Conservation (phyloP, 2,797 vertebrate species). For the Xyrichtys novacula region DNA sequence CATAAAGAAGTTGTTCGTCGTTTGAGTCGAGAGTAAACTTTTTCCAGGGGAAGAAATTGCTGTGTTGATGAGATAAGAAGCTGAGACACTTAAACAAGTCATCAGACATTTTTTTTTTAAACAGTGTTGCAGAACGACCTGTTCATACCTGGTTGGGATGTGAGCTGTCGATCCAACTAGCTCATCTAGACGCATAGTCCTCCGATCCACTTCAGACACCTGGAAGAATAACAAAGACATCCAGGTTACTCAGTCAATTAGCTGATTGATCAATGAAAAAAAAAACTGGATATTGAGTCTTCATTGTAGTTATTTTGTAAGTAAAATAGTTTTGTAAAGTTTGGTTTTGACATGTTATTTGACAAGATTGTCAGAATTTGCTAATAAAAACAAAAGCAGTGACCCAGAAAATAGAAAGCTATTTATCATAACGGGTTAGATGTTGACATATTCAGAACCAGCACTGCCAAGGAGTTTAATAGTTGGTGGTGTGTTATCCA, state of each 20-base stretch:
- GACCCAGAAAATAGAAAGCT: no score
- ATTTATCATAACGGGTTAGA: no score
- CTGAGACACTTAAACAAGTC: background rate
- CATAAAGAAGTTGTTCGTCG: constrained; percentile 42
- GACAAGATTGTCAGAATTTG: no score
- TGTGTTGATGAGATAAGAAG: constrained; percentile 24
- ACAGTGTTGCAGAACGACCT: background rate
- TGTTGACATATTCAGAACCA: no score
- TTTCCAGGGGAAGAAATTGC: constrained; percentile 4
- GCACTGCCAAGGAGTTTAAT: no score
- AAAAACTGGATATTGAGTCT: no score
- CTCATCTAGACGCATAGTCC: constrained; percentile 43
- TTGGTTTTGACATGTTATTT: no score
- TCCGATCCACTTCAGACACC: constrained; percentile 55
- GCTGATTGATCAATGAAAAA: no score
- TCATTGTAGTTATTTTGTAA: no score
- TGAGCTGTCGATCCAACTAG: constrained; percentile 31
- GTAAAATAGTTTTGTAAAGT: no score
- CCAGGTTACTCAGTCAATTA: constrained; percentile 1
- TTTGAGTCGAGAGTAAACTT: constrained; percentile 56
- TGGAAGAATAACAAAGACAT: constrained; percentile 27
- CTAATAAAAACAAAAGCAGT: no score
- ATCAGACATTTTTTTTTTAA: background rate
- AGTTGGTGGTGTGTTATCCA: no score
- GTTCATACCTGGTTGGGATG: constrained; percentile 45